A percentile compares a stretch with the other conserved stretches of the same genome.
Evolutionary conservation across 37 sponge, comb jelly and placozoan genomes (phyloP).

Genomic region (Oopsacas minuta): DNA sequence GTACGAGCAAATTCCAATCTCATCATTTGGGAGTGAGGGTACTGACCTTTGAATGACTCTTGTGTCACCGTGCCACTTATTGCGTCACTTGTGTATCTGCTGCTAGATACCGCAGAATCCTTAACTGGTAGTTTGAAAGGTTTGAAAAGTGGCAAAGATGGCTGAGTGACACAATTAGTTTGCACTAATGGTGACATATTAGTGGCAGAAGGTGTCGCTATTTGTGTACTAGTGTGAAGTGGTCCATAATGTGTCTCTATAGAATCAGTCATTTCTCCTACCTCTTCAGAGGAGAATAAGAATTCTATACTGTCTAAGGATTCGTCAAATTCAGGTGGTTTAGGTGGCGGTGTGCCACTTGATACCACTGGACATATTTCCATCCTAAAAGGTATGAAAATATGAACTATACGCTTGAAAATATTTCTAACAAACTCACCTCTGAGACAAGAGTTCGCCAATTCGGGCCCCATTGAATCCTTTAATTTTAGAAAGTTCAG

Average conservation of each 20-base stretch:
- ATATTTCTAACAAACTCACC: no score
- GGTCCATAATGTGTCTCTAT: not conserved
- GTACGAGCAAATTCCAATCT: conserved; percentile 34
- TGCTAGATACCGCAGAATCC: not conserved
- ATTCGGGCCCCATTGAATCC: not conserved
- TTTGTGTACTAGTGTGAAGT: not conserved
- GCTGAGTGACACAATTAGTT: not conserved
- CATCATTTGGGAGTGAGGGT: conserved; percentile 38
- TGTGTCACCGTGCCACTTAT: conserved; percentile 17
- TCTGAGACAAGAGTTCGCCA: not conserved
- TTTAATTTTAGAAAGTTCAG: not conserved
- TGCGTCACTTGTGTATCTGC: not conserved
- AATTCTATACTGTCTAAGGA: not conserved
- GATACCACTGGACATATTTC: no score
- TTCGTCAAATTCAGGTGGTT: not conserved
- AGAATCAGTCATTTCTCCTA: not conserved
- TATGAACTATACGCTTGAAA: no score
- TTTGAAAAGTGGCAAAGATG: not conserved
- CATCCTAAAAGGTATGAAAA: no score
- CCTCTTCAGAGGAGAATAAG: not conserved
- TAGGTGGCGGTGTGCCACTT: not conserved
- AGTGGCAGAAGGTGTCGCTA: not conserved
- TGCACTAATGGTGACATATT: not conserved
- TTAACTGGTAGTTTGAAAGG: no score
- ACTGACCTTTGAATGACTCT: conserved; percentile 27